A percentile compares a stretch with the other conserved stretches of the same genome.
phyloP scores from a whole-genome alignment of 2,797 vertebrate species.

The Corythornis leucogaster region DNA sequence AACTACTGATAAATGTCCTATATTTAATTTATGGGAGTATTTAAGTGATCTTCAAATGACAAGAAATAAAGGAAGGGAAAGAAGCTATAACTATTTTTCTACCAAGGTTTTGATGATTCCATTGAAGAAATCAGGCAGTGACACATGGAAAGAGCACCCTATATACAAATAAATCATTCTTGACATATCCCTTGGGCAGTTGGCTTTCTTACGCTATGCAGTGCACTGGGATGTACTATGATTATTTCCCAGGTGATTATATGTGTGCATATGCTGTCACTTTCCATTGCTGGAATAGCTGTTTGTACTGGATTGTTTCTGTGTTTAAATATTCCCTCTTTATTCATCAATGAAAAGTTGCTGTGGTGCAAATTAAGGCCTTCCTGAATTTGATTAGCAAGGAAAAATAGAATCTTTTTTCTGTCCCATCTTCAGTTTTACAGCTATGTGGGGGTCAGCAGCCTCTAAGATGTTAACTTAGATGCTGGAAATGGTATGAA shows the following conservation, averaged over 20 bases:
- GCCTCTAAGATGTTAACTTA: background rate
- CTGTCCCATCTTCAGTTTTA: background rate
- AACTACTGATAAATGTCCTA: background rate
- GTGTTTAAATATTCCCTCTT: constrained; percentile 40
- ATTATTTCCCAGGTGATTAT: constrained; percentile 72
- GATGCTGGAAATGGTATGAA: background rate
- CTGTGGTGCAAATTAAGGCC: constrained; percentile 61
- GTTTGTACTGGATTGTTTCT: constrained; percentile 51
- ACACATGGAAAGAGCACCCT: constrained; percentile 35
- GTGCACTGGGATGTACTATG: constrained; percentile 39
- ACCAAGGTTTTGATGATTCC: background rate
- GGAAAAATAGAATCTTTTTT: background rate
- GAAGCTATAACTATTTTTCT: background rate
- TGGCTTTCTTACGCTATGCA: constrained; percentile 52
- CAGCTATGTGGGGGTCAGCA: background rate
- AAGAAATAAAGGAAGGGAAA: background rate
- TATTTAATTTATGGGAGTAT: background rate
- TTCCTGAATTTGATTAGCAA: constrained; percentile 59
- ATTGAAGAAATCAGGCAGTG: constrained; percentile 56
- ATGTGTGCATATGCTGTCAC: constrained; percentile 66
- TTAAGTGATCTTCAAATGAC: background rate
- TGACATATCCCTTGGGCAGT: constrained; percentile 69
- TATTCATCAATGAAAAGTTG: constrained; percentile 62
- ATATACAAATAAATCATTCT: constrained; percentile 67
- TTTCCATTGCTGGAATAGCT: constrained; percentile 67